These are phyloP conservation scores for Cyrtonyx montezumae DNA, from an alignment of 2,113 vertebrate species.

Conservation along the genomic window DNA sequence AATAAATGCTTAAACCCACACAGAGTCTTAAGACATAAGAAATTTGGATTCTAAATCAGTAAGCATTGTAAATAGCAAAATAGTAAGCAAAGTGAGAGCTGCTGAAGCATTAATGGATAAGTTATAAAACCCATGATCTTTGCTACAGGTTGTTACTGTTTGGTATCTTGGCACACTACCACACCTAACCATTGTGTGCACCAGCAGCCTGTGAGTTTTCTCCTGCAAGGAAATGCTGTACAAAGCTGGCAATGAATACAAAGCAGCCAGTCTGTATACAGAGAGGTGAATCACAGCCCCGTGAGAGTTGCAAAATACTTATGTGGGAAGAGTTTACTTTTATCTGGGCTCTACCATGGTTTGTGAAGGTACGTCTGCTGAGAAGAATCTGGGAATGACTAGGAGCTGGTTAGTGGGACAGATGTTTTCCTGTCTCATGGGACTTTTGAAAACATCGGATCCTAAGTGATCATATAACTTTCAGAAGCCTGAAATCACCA, in stretches of 20 bases:
- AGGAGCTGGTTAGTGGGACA: not conserved
- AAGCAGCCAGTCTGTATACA: not conserved
- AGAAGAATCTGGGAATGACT: not conserved
- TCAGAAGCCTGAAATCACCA: constrained; percentile 29
- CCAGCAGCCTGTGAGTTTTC: not conserved
- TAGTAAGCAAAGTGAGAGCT: not conserved
- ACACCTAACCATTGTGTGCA: not conserved
- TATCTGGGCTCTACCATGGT: not conserved
- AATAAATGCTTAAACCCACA: not conserved
- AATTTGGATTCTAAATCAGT: not conserved
- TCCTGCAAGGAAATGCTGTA: not conserved
- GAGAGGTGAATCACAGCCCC: not conserved
- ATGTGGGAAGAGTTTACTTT: not conserved
- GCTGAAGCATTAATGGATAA: not conserved
- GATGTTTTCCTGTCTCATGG: not conserved
- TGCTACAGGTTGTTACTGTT: not conserved
- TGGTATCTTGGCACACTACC: not conserved
- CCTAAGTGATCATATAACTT: not conserved
- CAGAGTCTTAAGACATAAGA: not conserved
- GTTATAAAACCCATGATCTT: rapidly evolving
- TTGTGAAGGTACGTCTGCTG: not conserved
- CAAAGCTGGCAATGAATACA: not conserved
- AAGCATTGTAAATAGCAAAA: not conserved
- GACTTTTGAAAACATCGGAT: not conserved
- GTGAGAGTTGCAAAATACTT: not conserved